Evolutionary conservation across 2,888 invertebrate genomes (phyloP).

Genomic region (Marasmarcha lunaedactyla): DNA sequence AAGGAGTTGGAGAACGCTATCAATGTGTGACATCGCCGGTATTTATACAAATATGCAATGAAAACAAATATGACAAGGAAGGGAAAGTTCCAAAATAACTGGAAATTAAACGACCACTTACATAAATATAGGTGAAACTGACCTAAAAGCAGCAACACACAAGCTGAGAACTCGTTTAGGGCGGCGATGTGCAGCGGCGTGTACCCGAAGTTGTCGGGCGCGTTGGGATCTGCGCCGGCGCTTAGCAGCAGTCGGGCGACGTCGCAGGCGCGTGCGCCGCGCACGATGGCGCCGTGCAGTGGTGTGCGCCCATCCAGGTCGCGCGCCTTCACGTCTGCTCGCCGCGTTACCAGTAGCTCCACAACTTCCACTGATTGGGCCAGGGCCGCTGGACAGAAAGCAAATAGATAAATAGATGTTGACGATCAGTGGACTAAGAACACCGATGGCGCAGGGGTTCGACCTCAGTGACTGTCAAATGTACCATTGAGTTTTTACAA

Average conservation of each 20-base stretch:
- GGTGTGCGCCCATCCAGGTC: constrained; percentile 84
- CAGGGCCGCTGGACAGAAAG: constrained; percentile 71
- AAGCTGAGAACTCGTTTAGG: constrained; percentile 82
- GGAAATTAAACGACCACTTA: no score
- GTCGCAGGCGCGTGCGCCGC: constrained; percentile 79
- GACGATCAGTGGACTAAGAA: no score
- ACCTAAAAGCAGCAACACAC: constrained; percentile 78
- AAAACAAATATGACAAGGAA: no score
- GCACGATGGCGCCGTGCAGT: constrained; percentile 83
- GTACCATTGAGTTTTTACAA: no score
- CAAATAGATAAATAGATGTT: no score
- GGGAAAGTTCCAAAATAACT: no score
- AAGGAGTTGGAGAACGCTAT: no score
- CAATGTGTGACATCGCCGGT: no score
- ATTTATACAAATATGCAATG: no score
- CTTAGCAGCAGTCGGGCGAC: constrained; percentile 75
- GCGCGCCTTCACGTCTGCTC: constrained; percentile 74
- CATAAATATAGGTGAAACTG: no score
- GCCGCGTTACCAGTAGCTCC: constrained; percentile 75
- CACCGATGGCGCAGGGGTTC: no score
- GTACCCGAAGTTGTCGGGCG: constrained; percentile 84
- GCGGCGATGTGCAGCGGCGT: constrained; percentile 87
- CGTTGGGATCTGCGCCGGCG: constrained; percentile 80
- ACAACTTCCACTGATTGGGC: constrained; percentile 84
- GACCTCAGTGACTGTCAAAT: no score